Evolutionary conservation across 2,797 vertebrate genomes (phyloP), one percentile per base, ranked within the genome.

Genomic region (Hafferia zeledoni): DNA sequence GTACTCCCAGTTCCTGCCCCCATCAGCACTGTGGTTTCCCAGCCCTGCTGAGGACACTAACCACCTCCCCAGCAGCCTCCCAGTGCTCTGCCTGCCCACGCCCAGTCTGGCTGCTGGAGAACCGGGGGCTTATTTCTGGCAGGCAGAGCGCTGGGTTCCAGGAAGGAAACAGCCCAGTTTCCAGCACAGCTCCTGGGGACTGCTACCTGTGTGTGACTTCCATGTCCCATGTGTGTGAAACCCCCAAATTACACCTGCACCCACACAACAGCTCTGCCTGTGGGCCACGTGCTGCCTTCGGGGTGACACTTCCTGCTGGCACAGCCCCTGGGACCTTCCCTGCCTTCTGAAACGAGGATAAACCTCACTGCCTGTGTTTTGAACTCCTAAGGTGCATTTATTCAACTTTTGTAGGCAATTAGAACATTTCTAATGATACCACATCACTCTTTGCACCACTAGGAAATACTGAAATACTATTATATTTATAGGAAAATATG

Each of bases 101-200:
- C 57, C 81, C 93, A 95, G 90, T 93, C 96, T 95, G 95, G 85
- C 83, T 95, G 69, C 91, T 94, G 94, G 91, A 87, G 91, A 95
- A 96, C 39, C 65, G 65, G 65, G n/a, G 7, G 18, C 27, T 91
- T 93, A 78, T 95, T 94, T 95, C 35, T 35, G 83, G 88, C 74
- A 95, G 53, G 44, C 43, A 61, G 70, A 94, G 78, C 47, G 44
- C 59, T 14, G 68, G 75, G 67, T 56, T 76, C 89, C 7, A 69
- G 57, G 27, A 75, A 79, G 39, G 70, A 86, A 93, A 89, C 2
- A 0, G 39, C 31, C 35, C 80, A 70, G 67, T 55, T 83, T 70
- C 59, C 86, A 46, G 46, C 83, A 61, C 27, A 75, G 7, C 39
- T 55, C 43, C 10, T 28, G 15, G 39, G 55, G 6, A 28, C 76